Evolutionary conservation across 2,888 invertebrate species (phyloP).

Genomic region (Cecidostiba fungosa): DNA sequence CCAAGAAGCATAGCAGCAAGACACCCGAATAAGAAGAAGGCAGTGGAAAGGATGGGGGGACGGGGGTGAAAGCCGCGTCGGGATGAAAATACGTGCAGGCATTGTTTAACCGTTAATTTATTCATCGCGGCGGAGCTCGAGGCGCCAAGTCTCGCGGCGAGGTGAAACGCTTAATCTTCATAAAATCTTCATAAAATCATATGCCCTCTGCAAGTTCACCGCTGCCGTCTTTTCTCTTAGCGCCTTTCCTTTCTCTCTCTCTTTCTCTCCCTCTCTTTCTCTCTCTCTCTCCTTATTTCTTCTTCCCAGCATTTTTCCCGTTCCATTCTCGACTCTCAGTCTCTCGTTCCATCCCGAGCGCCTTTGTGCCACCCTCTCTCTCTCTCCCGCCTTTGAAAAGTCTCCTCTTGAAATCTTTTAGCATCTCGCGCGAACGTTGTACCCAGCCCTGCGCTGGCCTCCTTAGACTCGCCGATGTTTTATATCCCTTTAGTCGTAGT

Average conservation of each 20-base stretch:
- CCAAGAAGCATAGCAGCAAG: neutral
- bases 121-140: constrained; percentile 59
- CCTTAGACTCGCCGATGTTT: constrained; percentile 17
- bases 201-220: constrained; percentile 62
- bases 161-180: constrained; percentile 65
- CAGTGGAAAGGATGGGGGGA: neutral
- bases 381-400: neutral
- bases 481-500: constrained; percentile 21
- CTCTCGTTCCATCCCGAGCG: constrained; percentile 1
- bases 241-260: constrained; percentile 43
- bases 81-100: constrained; percentile 63
- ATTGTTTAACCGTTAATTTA: constrained; percentile 67
- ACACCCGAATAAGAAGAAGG: neutral
- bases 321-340: neutral
- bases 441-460: constrained; percentile 4
- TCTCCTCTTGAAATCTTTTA: constrained; percentile 24
- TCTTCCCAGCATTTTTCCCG: constrained; percentile 12
- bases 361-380: constrained; percentile 21
- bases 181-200: constrained; percentile 67
- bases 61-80: constrained; percentile 21
- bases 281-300: neutral
- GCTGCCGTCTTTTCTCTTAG: constrained; percentile 53
- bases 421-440: constrained; percentile 7
- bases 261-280: constrained; percentile 6
- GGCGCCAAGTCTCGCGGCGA: constrained; percentile 57